phyloP scores from a whole-genome alignment of 2,888 invertebrate species.

The Syrphus vitripennis region DNA sequence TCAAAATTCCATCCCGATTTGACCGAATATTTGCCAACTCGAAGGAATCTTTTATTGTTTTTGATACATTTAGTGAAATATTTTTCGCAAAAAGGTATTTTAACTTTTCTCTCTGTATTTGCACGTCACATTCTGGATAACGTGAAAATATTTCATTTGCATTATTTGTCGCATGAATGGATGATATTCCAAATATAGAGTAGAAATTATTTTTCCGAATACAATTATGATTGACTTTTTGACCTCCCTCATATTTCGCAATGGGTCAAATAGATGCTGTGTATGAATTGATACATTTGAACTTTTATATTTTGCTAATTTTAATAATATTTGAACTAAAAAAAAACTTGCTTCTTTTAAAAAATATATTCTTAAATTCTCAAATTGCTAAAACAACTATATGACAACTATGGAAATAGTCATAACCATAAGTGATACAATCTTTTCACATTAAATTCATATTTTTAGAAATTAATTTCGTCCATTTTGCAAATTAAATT shows the following conservation, averaged over 20 bases:
- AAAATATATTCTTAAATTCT: too few relatives aligned
- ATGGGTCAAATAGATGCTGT: too few relatives aligned
- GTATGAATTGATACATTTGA: too few relatives aligned
- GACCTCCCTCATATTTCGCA: too few relatives aligned
- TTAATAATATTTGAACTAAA: not conserved
- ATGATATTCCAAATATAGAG: not conserved
- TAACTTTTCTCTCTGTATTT: not conserved
- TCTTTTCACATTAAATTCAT: too few relatives aligned
- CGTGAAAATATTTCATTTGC: not conserved
- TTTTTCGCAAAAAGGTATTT: not conserved
- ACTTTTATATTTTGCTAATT: not conserved
- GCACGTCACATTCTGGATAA: not conserved
- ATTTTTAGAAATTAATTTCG: too few relatives aligned
- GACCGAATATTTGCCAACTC: constrained; percentile 9
- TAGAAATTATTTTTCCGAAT: not conserved
- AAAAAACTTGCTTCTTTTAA: too few relatives aligned
- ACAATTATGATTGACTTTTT: not conserved
- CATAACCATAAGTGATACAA: too few relatives aligned
- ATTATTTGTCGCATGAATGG: not conserved
- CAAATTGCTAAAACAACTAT: too few relatives aligned
- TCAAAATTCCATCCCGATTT: constrained; percentile 9
- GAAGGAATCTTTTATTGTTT: constrained; percentile 39
- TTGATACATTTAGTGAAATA: not conserved
- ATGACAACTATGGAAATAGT: too few relatives aligned
- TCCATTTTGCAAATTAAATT: too few relatives aligned